Evolutionary conservation across 2,113 vertebrate genomes (phyloP).

Genomic region (Petrocephalus microphthalmus): DNA sequence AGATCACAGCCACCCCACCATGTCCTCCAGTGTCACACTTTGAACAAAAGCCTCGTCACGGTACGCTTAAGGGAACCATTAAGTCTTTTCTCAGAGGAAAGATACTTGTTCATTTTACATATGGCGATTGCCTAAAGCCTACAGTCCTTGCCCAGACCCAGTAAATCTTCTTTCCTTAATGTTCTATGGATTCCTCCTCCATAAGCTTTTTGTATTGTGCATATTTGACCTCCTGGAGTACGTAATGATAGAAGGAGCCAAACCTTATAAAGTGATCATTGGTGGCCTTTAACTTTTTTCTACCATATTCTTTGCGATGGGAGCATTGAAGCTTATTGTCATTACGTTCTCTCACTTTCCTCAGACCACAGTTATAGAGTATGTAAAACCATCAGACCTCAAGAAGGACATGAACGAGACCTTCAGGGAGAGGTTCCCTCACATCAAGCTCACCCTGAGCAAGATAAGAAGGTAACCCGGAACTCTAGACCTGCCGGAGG

Average conservation of each 20-base stretch:
- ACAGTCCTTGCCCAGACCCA: too few relatives aligned
- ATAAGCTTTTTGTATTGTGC: background rate
- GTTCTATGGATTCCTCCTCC: too few relatives aligned
- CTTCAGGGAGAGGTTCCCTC: conserved; percentile 91
- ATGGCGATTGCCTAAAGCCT: too few relatives aligned
- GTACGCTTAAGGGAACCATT: background rate
- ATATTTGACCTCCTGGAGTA: background rate
- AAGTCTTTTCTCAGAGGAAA: background rate
- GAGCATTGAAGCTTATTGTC: background rate
- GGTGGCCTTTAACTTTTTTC: background rate
- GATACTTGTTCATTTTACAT: background rate
- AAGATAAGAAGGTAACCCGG: conserved; percentile 87
- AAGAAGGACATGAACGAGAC: conserved; percentile 99
- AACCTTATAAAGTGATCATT: background rate
- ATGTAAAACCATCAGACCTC: conserved; percentile 92
- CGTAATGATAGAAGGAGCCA: background rate
- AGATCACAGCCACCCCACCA: background rate
- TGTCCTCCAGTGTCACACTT: background rate
- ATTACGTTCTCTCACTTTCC: conserved; percentile 19
- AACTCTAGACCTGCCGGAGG: background rate
- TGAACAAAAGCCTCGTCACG: background rate
- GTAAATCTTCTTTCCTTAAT: too few relatives aligned
- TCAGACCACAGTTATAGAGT: conserved; percentile 93
- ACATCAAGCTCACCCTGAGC: conserved; percentile 89
- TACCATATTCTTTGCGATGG: background rate